Base-by-base conservation (phyloP, 1,140 invertebrate species). In the Halictus rubicundus region DNA sequence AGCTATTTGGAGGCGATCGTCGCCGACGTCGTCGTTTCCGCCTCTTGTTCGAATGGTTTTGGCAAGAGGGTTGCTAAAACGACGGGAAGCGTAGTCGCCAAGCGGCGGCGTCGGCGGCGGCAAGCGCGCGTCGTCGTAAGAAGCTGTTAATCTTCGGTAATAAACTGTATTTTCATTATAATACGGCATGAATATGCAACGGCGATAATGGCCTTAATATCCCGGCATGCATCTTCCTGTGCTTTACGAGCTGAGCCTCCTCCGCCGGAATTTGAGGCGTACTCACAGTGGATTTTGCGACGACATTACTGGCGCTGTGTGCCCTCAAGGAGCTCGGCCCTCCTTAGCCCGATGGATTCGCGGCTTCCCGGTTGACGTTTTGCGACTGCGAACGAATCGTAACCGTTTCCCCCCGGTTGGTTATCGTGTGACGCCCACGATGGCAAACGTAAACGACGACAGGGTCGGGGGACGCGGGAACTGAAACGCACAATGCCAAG, bases 91-190 rank as follows among this genome's bases (percentile, higher is more conserved):
- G 77, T 80, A 83, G 77, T 77, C 82, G 82, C 66, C 78, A 73
- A 70, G 54, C 54, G 54, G 32, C 32, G 27, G 27, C 27, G 27
- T 32, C 27, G 27, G 27, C 27, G 32, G 32, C 32, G 32, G 32
- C 32, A 32, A 32, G 32, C 54, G 52, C 52, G 54, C n/a, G 88
- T 91, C 88, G 88, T 86, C 88, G 91, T 93, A 93, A 93, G 92
- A 93, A 93, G 92, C 92, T 93, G 92, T 93, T 93, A 93, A 93
- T 93, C 92, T 93, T 93, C 89, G 90, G 92, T 93, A 93, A 93
- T 93, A 93, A 93, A 93, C 91, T 93, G 92, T 93, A 92, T 93
- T 93, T 93, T 93, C 92, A 93, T 93, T 93, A 93, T 93, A 93
- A 93, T 93, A 92, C 92, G 89, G 89, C 92, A 93, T 93, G 92